Evolutionary conservation across 1,140 invertebrate genomes (phyloP), one percentile per base, ranked within the genome.

Genomic region (Neodiprion fabricii): DNA sequence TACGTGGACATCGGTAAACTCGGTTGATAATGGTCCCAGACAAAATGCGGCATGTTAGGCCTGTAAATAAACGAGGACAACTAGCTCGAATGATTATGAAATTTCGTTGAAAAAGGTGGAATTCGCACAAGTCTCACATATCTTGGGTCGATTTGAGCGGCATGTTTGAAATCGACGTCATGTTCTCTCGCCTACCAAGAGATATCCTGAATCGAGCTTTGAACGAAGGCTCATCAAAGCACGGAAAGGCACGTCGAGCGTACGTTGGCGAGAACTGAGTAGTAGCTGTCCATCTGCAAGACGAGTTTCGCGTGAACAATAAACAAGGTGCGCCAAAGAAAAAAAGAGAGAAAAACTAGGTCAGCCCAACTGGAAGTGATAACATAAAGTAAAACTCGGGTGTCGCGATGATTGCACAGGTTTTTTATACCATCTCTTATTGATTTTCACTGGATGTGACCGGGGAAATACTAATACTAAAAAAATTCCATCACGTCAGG

Each of bases 1-100:
- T 97, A 97, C 0, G 95, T 96, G 1, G 95, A 95, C 95, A 97
- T 97, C 10, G 91, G 91, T 7, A 94, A 91, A 0, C 93, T 94
- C 67, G 90, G 91, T 71, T 92, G 86, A 83, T 93, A 96, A 47
- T 90, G 86, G 79, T 94, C 91, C 89, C 91, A 92, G 4, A 91
- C 86, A 86, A 92, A 95, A 4, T 88, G 89, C 0, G 86, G 77
- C 67, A 78, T 74, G 21, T 69, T 53, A 7, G 28, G 40, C n/a
- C 78, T 79, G 72, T 71, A 61, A 73, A 70, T 17, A 72, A 47
- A 11, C 71, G 48, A 68, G 71, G 61, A 71, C 65, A 48, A 9
- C 5, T 69, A 7, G 28, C 28, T 40, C 28, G 28, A 40, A 40
- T 40, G 28, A 40, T 40, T 40, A 40, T 40, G 28, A 2, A 40